Conservation (phyloP, 2,113 vertebrate genomes). For the Sinocyclocheilus anophthalmus region DNA sequence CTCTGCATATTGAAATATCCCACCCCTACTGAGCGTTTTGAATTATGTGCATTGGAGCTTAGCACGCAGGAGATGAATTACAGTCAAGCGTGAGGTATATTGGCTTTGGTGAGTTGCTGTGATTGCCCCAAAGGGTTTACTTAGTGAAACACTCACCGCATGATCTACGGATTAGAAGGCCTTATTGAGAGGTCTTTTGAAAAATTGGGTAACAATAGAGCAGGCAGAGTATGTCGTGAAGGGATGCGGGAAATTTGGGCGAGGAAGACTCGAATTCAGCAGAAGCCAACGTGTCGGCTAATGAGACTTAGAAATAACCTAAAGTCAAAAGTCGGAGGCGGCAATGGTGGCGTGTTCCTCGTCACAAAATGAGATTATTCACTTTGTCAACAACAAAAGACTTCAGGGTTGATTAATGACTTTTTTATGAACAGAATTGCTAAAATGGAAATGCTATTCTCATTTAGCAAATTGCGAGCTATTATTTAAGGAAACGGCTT, state of each 20-base stretch:
- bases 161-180: slow-evolving; percentile 68
- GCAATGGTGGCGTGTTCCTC: too few relatives aligned
- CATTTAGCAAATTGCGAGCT: neutral
- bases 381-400: slow-evolving; percentile 31
- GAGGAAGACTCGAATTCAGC: too few relatives aligned
- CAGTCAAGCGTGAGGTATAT: slow-evolving; percentile 52
- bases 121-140: slow-evolving; percentile 65
- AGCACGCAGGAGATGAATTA: slow-evolving; percentile 53
- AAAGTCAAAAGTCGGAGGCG: too few relatives aligned
- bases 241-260: too few relatives aligned
- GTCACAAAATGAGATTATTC: too few relatives aligned
- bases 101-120: slow-evolving; percentile 56
- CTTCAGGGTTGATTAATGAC: slow-evolving; percentile 25
- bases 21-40: slow-evolving; percentile 53
- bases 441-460: slow-evolving; percentile 28
- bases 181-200: slow-evolving; percentile 62
- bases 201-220: slow-evolving; percentile 58
- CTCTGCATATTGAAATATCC: slow-evolving; percentile 54
- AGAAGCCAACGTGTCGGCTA: too few relatives aligned
- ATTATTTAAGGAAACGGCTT: slow-evolving; percentile 12
- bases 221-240: neutral
- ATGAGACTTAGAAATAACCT: too few relatives aligned
- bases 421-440: neutral
- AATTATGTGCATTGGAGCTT: slow-evolving; percentile 63
- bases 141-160: slow-evolving; percentile 62